Percentiles rank a stretch among this genome's conserved stretches.
Evolutionary conservation across 2,113 vertebrate species (phyloP).

Genomic region (Hydrolagus affinis): DNA sequence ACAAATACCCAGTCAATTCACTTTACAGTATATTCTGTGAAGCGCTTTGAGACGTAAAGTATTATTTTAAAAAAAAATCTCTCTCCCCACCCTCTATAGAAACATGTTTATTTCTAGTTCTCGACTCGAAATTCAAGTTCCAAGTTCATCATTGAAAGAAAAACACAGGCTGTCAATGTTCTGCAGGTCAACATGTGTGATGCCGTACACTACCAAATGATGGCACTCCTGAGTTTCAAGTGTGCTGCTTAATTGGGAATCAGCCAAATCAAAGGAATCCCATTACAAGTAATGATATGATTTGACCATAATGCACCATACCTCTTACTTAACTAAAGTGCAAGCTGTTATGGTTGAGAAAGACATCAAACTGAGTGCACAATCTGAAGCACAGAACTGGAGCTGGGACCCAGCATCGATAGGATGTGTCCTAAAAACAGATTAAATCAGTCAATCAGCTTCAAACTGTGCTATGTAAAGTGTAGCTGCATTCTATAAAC

Average conservation of each 20-base stretch:
- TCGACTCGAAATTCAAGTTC: too few relatives aligned
- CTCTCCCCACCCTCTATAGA: not conserved
- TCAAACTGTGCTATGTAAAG: not conserved
- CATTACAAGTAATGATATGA: not conserved
- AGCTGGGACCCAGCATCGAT: not conserved
- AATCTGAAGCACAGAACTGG: not conserved
- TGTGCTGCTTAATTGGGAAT: not conserved
- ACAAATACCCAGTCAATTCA: too few relatives aligned
- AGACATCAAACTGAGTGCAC: not conserved
- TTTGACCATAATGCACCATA: not conserved
- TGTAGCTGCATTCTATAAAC: not conserved
- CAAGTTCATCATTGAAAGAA: too few relatives aligned
- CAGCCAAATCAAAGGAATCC: not conserved
- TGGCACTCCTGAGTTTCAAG: not conserved
- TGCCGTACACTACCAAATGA: not conserved
- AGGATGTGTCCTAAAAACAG: not conserved
- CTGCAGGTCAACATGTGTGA: not conserved
- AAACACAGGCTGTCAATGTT: not conserved
- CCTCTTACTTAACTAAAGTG: not conserved
- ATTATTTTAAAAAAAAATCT: too few relatives aligned
- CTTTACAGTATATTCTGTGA: too few relatives aligned
- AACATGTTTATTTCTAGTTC: not conserved
- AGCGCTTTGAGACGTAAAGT: too few relatives aligned
- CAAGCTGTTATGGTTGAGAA: not conserved
- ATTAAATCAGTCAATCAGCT: not conserved